Percentiles rank a stretch among this genome's conserved stretches.
These are phyloP conservation scores for Parotia lawesii DNA, from an alignment of 2,113 vertebrate genomes.

Conservation along the genomic window DNA sequence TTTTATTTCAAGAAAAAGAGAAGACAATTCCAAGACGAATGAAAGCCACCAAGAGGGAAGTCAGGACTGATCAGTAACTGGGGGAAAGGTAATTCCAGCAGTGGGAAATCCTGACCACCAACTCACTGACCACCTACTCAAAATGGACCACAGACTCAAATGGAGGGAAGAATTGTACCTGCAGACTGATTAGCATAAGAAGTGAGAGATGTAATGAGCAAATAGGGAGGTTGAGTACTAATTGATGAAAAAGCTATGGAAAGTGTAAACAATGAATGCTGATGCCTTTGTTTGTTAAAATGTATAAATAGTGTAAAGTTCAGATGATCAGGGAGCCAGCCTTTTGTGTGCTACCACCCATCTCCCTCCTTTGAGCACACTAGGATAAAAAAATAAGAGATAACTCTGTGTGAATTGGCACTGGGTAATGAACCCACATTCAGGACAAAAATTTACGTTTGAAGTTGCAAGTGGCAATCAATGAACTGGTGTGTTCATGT, in stretches of 20 bases:
- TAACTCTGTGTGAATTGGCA: background rate
- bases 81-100: background rate
- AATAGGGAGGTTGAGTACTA: background rate
- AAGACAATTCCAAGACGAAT: background rate
- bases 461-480: background rate
- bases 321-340: background rate
- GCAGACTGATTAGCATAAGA: background rate
- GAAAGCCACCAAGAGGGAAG: background rate
- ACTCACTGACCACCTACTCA: background rate
- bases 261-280: background rate
- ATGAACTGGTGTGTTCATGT: background rate
- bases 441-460: background rate
- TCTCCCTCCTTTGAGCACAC: rapidly evolving
- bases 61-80: background rate
- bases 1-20: background rate
- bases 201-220: background rate
- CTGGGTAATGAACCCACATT: background rate
- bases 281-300: background rate
- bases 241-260: background rate
- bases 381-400: background rate
- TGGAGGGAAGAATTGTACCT: background rate
- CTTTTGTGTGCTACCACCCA: background rate
- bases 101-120: background rate
- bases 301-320: background rate
- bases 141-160: background rate